Evolutionary conservation across 2,797 vertebrate genomes (phyloP).

Genomic region (Margarornis squamiger): DNA sequence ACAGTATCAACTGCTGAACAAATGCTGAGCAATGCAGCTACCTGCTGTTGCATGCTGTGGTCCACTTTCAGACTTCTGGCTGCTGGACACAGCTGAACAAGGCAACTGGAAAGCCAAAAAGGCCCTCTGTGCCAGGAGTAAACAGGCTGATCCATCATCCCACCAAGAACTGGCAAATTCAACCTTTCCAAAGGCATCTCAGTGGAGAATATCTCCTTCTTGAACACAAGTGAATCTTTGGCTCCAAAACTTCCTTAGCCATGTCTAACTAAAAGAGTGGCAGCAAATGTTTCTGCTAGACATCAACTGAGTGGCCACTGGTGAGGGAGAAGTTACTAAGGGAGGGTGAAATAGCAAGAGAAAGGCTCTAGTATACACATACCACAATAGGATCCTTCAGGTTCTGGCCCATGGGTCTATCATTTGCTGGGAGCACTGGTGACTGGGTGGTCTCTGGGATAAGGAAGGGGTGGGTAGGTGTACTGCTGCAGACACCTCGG

Average conservation of each 20-base stretch:
- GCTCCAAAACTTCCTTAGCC: neutral
- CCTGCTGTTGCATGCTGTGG: neutral
- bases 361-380: neutral
- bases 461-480: constrained; percentile 15
- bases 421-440: constrained; percentile 55
- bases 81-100: neutral
- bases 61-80: neutral
- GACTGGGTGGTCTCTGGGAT: constrained; percentile 23
- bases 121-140: neutral
- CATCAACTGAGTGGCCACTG: neutral
- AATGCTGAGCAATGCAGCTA: neutral
- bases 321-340: neutral
- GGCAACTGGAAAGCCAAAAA: neutral
- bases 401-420: neutral
- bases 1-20: neutral
- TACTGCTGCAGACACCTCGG: constrained; percentile 64
- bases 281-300: neutral
- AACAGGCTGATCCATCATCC: neutral
- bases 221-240: neutral
- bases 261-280: neutral
- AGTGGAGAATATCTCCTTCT: neutral
- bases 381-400: constrained; percentile 5
- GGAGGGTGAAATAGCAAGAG: neutral
- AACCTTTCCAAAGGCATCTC: neutral
- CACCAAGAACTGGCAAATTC: neutral